Percentiles rank a stretch among this genome's conserved stretches.
Conservation (phyloP, 1,140 invertebrate genomes). For the Coptotermes formosanus region DNA sequence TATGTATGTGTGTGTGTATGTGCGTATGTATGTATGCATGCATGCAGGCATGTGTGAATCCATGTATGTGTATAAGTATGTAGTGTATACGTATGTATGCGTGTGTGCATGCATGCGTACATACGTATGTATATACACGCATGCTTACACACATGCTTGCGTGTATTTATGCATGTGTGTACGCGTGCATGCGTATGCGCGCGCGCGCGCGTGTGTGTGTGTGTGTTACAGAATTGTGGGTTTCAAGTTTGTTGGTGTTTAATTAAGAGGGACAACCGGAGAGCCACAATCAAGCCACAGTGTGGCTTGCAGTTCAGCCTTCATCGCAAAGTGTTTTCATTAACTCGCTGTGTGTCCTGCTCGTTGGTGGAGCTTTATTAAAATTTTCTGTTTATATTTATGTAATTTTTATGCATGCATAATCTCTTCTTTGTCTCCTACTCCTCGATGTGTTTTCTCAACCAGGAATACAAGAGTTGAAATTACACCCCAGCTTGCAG, state of each 20-base stretch:
- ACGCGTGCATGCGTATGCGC: no score
- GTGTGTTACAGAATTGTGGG: not conserved
- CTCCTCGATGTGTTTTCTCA: no score
- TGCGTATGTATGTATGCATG: no score
- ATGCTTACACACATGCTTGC: no score
- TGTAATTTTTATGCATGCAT: slow-evolving; percentile 9
- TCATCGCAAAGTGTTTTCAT: not conserved
- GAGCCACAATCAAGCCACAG: not conserved
- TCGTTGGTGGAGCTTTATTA: not conserved
- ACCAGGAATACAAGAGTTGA: no score
- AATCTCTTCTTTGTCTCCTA: not conserved
- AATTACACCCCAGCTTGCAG: no score
- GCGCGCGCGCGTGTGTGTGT: no score
- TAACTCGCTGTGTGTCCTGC: not conserved
- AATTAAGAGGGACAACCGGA: not conserved
- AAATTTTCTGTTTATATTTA: not conserved
- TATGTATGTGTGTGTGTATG: no score
- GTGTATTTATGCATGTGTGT: no score
- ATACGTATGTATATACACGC: slow-evolving; percentile 25
- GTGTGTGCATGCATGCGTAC: not conserved
- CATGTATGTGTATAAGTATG: no score
- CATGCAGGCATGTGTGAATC: no score
- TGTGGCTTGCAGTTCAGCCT: not conserved
- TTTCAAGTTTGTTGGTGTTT: not conserved
- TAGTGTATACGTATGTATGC: no score